phyloP scores from a whole-genome alignment of 2,113 vertebrate species.

The Pituophis catenifer region DNA sequence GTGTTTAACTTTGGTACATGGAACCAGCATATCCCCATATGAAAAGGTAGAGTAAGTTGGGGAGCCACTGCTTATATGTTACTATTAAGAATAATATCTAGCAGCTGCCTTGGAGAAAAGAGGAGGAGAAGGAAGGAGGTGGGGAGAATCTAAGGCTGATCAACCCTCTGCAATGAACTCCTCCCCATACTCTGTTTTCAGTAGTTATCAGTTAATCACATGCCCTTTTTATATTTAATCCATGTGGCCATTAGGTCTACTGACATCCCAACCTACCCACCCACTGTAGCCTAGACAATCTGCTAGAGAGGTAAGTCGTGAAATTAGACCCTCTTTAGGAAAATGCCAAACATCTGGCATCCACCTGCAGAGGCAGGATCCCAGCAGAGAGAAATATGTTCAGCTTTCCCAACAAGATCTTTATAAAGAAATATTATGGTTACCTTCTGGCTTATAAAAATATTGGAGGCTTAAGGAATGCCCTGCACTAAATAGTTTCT shows the following conservation, averaged over 20 bases:
- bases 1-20: neutral
- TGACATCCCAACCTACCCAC: constrained; percentile 35
- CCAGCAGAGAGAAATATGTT: constrained; percentile 44
- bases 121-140: fast-evolving
- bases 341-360: constrained; percentile 71
- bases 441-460: constrained; percentile 70
- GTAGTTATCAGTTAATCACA: constrained; percentile 20
- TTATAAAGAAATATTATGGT: constrained; percentile 61
- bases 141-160: constrained; percentile 5
- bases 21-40: neutral
- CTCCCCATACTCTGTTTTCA: neutral
- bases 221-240: constrained; percentile 49
- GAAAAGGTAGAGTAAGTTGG: neutral
- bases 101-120: neutral
- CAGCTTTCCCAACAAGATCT: constrained; percentile 61
- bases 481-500: constrained; percentile 59
- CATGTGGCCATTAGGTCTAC: constrained; percentile 13
- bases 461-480: constrained; percentile 53
- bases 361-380: constrained; percentile 58
- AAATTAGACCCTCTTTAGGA: constrained; percentile 54
- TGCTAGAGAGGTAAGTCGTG: constrained; percentile 58
- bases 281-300: constrained; percentile 38
- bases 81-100: neutral
- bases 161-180: neutral
- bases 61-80: neutral